Evolutionary conservation across 2,888 invertebrate species (phyloP), one percentile per base, ranked within the genome.

Genomic region (Ctenicera cuprea): DNA sequence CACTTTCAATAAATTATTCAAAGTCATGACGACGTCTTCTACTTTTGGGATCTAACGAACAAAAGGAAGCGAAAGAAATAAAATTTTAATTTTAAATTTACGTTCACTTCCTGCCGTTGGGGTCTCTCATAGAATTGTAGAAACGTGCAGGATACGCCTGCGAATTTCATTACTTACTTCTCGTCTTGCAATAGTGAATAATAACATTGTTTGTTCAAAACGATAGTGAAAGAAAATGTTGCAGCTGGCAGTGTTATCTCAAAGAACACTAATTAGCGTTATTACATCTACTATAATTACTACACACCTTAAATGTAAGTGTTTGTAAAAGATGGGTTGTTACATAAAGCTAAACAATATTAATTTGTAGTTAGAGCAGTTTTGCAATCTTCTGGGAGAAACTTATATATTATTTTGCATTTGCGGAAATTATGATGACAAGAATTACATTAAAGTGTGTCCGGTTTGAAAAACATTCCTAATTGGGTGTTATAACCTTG

Each of bases 61-160:
- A 50, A 8, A 50, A 50, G 12, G 22, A 20, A 22, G 12, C 26
- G 22, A 7, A 22, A 22, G 22, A 22, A 22, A 22, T 22, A 22
- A 50, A 50, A 50, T 50, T 50, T 50, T 50, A 50, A 50, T 50
- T 50, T 50, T 11, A 50, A 50, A 50, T 50, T 22, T 18, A 16
- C 3, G 26, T 45, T 12, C 20, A 18, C 22, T 50, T 18, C 22
- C 50, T 22, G 18, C 20, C 12, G 12, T 3, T 50, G 12, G 8
- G n/a, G 18, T 50, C 50, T 50, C 50, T 50, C 50, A 50, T 20
- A 22, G 50, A 50, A 50, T 50, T 50, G 50, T 20, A 50, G 22
- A 12, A 50, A 22, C 22, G 20, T 50, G 18, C 20, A 50, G 20
- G 18, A 50, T 20, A 20, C 22, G 20, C 50, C 22, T 50, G 50